A percentile compares a stretch with the other conserved stretches of the same genome.
These are phyloP conservation scores for Rhagophthalmus giganteus DNA, from an alignment of 2,888 invertebrate species.

Conservation along the genomic window DNA sequence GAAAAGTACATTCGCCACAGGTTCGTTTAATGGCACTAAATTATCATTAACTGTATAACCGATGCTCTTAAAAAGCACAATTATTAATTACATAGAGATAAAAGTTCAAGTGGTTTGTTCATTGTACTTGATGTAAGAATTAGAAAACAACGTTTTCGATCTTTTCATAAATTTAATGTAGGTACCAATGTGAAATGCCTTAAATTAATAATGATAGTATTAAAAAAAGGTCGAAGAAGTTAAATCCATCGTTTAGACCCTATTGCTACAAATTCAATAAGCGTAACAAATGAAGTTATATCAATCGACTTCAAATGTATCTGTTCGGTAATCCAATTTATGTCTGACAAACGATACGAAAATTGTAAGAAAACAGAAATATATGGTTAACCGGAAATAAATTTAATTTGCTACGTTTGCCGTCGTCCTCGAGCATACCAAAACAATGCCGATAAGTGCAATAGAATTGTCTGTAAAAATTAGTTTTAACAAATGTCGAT, in stretches of 20 bases:
- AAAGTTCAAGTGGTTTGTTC: no score
- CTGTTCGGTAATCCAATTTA: constrained; percentile 40
- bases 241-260: constrained; percentile 19
- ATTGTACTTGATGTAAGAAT: no score
- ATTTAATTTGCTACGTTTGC: constrained; percentile 40
- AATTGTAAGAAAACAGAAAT: constrained; percentile 44
- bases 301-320: constrained; percentile 35
- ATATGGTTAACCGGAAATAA: constrained; percentile 38
- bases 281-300: constrained; percentile 32
- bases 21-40: not conserved
- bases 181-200: no score
- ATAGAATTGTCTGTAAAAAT: constrained; percentile 5
- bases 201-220: no score
- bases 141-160: no score
- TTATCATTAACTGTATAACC: no score
- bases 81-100: no score
- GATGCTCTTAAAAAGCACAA: no score
- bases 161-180: no score
- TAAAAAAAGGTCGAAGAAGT: constrained; percentile 12
- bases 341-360: constrained; percentile 42
- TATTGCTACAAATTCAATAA: constrained; percentile 28
- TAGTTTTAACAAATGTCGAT: no score
- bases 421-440: constrained; percentile 26
- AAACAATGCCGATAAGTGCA: constrained; percentile 11
- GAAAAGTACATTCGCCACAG: constrained; percentile 13